Percentiles rank a stretch among this genome's conserved stretches.
Evolutionary conservation across 2,888 invertebrate genomes (phyloP).

Genomic region (Nycteola revayana): DNA sequence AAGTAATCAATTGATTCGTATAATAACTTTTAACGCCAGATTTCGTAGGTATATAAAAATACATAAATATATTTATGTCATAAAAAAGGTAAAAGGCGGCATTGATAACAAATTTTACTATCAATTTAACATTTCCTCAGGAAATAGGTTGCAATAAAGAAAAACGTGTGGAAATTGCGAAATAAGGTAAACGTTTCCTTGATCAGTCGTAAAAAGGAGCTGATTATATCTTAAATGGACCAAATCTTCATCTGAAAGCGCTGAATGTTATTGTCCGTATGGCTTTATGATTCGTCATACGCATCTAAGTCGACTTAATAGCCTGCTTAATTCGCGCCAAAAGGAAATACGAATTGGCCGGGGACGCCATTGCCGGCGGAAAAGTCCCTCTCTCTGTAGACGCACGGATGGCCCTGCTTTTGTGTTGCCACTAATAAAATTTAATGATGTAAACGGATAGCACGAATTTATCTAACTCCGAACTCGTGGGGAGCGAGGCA

Average conservation of each 20-base stretch:
- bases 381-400: slow-evolving; percentile 64
- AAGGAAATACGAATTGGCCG: slow-evolving; percentile 74
- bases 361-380: slow-evolving; percentile 60
- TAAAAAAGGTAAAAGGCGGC: too few species aligned
- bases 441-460: slow-evolving; percentile 82
- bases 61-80: too few species aligned
- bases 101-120: too few species aligned
- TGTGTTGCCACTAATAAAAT: slow-evolving; percentile 79
- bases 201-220: slow-evolving; percentile 35
- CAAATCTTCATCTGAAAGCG: slow-evolving; percentile 56
- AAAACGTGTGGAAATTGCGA: slow-evolving; percentile 29
- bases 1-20: slow-evolving; percentile 38
- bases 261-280: slow-evolving; percentile 52
- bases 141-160: slow-evolving; percentile 32
- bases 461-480: slow-evolving; percentile 74
- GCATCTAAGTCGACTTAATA: slow-evolving; percentile 73
- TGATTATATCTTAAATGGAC: slow-evolving; percentile 51
- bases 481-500: slow-evolving; percentile 54
- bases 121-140: slow-evolving; percentile 25
- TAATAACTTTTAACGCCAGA: too few species aligned
- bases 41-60: too few species aligned
- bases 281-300: slow-evolving; percentile 75
- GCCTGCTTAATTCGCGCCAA: slow-evolving; percentile 77
- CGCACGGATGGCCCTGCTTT: slow-evolving; percentile 58
- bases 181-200: slow-evolving; percentile 27